phyloP scores from a whole-genome alignment of 2,797 vertebrate genomes.

The Halcyon badia region DNA sequence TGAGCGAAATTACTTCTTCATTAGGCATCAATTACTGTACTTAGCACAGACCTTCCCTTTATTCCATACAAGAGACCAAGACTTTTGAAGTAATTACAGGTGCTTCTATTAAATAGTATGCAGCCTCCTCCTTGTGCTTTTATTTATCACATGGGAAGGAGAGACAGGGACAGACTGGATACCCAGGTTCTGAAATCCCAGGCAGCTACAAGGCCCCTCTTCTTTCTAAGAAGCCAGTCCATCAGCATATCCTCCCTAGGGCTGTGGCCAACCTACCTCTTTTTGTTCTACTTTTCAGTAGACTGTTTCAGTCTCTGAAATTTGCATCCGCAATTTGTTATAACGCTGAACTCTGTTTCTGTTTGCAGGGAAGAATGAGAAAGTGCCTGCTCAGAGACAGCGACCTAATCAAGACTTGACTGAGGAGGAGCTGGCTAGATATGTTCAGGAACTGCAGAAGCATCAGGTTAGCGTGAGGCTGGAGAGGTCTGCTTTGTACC shows the following conservation, averaged over 20 bases:
- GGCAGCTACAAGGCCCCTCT: background rate
- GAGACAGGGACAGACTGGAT: background rate
- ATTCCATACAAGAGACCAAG: background rate
- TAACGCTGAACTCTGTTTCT: conserved; percentile 13
- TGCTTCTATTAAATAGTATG: background rate
- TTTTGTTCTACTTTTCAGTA: background rate
- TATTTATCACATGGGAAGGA: background rate
- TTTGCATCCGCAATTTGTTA: background rate
- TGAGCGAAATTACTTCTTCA: background rate
- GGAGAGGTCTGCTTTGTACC: background rate
- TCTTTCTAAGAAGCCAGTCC: background rate
- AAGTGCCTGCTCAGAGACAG: conserved; percentile 72
- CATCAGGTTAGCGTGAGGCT: conserved; percentile 87
- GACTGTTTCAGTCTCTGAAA: background rate
- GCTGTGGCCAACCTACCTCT: background rate
- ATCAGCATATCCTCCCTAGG: background rate
- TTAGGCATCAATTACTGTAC: background rate
- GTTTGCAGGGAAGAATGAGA: conserved; percentile 85
- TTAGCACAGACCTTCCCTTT: background rate
- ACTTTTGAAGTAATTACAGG: background rate
- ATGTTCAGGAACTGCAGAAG: conserved; percentile 94
- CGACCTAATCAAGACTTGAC: conserved; percentile 84
- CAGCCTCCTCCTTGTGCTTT: background rate
- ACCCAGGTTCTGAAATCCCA: background rate
- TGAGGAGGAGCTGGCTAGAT: conserved; percentile 92